phyloP scores from a whole-genome alignment of 2,113 vertebrate species.

The Solea solea region DNA sequence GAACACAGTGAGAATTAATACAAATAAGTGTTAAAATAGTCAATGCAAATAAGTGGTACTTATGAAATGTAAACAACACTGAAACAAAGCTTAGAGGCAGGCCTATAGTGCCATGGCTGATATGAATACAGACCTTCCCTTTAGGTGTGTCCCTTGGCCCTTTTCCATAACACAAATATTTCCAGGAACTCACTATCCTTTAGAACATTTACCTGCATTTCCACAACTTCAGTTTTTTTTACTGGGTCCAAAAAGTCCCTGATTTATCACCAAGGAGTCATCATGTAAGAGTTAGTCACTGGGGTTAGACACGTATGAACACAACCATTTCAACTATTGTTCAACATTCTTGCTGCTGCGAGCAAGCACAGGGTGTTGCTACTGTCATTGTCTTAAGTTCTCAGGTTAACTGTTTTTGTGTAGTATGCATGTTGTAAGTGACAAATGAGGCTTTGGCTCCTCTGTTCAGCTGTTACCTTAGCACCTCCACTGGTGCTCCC shows the following conservation, averaged over 20 bases:
- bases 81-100: not conserved
- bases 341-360: not conserved
- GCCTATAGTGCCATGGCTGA: not conserved
- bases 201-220: conserved; percentile 43
- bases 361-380: not conserved
- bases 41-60: conserved; percentile 50
- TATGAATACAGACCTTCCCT: conserved; percentile 35
- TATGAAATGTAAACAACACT: conserved; percentile 12
- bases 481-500: conserved; percentile 96
- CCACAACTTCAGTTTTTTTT: conserved; percentile 5
- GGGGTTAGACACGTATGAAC: conserved; percentile 9
- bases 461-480: conserved; percentile 83
- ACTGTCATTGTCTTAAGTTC: not conserved
- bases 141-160: conserved; percentile 54
- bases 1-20: conserved; percentile 51
- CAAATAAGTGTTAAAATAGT: conserved; percentile 32
- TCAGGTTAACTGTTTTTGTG: not conserved
- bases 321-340: not conserved
- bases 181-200: conserved; percentile 18
- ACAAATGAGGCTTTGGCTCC: conserved; percentile 3
- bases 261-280: not conserved
- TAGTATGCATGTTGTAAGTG: not conserved
- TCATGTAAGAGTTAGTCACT: conserved; percentile 7
- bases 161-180: conserved; percentile 22
- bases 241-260: not conserved